A percentile compares a stretch with the other conserved stretches of the same genome.
Evolutionary conservation across 2,113 vertebrate species (phyloP).

Genomic region (Aramus guarauna): DNA sequence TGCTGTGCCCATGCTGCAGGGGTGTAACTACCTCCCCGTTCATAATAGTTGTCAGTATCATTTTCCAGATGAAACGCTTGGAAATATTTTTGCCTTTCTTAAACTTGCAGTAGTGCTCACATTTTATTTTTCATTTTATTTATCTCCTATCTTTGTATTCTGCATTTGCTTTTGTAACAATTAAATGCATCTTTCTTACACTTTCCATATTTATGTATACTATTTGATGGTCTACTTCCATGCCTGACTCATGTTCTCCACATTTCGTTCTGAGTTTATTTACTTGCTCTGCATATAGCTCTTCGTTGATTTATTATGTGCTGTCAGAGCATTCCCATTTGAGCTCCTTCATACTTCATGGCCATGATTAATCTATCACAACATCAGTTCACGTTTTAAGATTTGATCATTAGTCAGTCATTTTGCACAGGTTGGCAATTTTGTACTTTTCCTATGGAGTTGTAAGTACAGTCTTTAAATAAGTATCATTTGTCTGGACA

Average conservation of each 20-base stretch:
- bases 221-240: neutral
- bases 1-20: neutral
- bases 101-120: neutral
- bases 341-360: neutral
- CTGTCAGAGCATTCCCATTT: neutral
- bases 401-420: neutral
- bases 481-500: neutral
- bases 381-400: neutral
- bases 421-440: neutral
- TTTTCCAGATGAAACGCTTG: neutral
- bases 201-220: neutral
- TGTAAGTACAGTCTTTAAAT: neutral
- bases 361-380: neutral
- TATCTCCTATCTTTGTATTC: neutral
- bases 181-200: neutral
- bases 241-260: neutral
- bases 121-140: neutral
- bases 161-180: neutral
- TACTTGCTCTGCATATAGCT: neutral
- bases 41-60: neutral
- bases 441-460: neutral
- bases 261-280: neutral
- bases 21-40: neutral
- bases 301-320: neutral
- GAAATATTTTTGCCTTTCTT: neutral